Conservation (phyloP, 2,888 invertebrate species). For the Cheilosia grossa region DNA sequence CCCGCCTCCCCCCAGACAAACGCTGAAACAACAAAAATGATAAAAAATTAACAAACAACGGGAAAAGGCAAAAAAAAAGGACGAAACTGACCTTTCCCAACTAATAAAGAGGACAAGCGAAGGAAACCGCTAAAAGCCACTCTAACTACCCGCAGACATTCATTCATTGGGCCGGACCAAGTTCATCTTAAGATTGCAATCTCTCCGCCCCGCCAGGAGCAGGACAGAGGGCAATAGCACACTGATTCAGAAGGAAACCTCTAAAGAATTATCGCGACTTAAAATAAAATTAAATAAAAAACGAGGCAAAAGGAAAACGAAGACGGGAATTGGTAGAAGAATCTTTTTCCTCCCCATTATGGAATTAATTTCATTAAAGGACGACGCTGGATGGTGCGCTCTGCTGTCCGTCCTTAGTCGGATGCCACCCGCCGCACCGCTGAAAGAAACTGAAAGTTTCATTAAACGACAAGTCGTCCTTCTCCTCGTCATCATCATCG, state of each 20-base stretch:
- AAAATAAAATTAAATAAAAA: conserved; percentile 67
- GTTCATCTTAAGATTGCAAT: conserved; percentile 60
- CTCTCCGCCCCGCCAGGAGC: background rate
- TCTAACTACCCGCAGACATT: conserved; percentile 55
- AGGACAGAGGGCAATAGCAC: conserved; percentile 7
- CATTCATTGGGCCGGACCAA: conserved; percentile 58
- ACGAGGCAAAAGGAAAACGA: conserved; percentile 9
- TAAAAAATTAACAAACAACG: conserved; percentile 22
- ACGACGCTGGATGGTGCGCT: conserved; percentile 18
- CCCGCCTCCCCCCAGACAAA: conserved; percentile 13
- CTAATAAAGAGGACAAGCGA: conserved; percentile 65
- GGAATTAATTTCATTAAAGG: conserved; percentile 73
- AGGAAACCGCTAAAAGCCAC: conserved; percentile 39
- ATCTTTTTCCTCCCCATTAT: conserved; percentile 48
- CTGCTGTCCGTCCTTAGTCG: background rate
- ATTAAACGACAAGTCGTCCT: conserved; percentile 64
- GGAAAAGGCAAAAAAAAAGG: conserved; percentile 15
- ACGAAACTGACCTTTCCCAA: conserved; percentile 69
- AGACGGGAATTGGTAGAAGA: conserved; percentile 19
- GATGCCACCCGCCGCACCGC: background rate
- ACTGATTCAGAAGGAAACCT: conserved; percentile 46
- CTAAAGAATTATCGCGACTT: conserved; percentile 71
- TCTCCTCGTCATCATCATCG: background rate
- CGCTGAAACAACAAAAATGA: conserved; percentile 21
- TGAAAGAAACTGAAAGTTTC: conserved; percentile 71